Conservation (phyloP, 2,797 vertebrate genomes). For the Alca torda region DNA sequence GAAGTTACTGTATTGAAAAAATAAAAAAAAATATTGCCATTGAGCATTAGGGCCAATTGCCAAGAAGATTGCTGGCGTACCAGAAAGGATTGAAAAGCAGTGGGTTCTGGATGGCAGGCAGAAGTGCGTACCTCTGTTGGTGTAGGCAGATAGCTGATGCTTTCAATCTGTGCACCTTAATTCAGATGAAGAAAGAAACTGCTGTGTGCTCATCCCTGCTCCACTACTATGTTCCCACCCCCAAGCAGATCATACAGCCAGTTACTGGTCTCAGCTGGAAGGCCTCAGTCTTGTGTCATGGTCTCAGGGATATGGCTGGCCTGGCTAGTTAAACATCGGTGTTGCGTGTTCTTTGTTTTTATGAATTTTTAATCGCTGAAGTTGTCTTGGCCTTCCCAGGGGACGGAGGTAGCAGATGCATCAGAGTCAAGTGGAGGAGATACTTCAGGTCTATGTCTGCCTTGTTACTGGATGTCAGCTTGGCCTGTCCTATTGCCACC, state of each 20-base stretch:
- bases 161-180: neutral
- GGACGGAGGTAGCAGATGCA: conserved; percentile 8
- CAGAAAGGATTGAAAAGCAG: neutral
- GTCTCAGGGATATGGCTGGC: neutral
- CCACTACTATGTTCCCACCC: neutral
- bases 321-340: neutral
- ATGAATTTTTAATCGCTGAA: conserved; percentile 14
- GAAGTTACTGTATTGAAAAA: neutral
- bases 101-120: neutral
- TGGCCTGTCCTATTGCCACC: conserved; percentile 27
- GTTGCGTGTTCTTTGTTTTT: neutral
- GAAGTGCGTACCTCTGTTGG: neutral
- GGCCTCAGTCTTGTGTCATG: neutral
- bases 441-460: neutral
- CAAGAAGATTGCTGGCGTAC: neutral
- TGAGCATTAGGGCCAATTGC: neutral
- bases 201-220: neutral
- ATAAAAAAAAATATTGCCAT: neutral
- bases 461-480: conserved; percentile 24
- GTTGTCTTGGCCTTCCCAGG: conserved; percentile 41
- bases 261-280: neutral
- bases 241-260: neutral
- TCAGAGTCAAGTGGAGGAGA: conserved; percentile 9
- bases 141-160: neutral
- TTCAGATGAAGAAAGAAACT: neutral